phyloP scores from a whole-genome alignment of 2,888 invertebrate species.

The Allygus modestus region DNA sequence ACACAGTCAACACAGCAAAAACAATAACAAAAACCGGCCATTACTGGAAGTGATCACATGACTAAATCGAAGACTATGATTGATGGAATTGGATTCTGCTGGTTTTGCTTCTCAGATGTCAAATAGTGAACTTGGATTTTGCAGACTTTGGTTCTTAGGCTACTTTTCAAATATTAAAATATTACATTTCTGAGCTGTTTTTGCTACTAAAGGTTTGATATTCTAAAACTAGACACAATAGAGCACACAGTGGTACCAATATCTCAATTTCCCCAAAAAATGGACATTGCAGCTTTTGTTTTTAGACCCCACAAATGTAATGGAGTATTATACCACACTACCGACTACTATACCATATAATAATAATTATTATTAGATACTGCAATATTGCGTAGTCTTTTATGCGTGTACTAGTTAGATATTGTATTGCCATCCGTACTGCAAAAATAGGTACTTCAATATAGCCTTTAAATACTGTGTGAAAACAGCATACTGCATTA shows the following conservation, averaged over 20 bases:
- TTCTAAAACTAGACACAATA: constrained; percentile 43
- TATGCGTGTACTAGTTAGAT: too few relatives aligned
- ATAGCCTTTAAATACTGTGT: too few relatives aligned
- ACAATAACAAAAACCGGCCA: background rate
- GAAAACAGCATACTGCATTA: too few relatives aligned
- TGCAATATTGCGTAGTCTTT: too few relatives aligned
- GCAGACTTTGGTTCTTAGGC: constrained; percentile 55
- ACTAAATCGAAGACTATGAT: constrained; percentile 46
- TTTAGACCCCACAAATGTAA: constrained; percentile 3
- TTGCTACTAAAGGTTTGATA: constrained; percentile 26
- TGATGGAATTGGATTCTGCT: constrained; percentile 56
- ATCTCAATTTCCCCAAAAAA: constrained; percentile 42
- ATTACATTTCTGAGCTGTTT: constrained; percentile 46
- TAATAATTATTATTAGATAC: too few relatives aligned
- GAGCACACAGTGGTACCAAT: constrained; percentile 56
- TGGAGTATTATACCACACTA: too few relatives aligned
- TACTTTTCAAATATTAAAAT: constrained; percentile 52
- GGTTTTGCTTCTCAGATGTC: constrained; percentile 52
- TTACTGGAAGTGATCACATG: constrained; percentile 30
- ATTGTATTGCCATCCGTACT: too few relatives aligned
- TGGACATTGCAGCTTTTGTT: constrained; percentile 27
- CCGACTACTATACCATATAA: too few relatives aligned
- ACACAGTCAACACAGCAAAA: background rate
- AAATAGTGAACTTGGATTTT: constrained; percentile 52
- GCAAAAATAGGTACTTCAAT: too few relatives aligned